Conservation (phyloP, 2,888 invertebrate species). For the Spodoptera picta region DNA sequence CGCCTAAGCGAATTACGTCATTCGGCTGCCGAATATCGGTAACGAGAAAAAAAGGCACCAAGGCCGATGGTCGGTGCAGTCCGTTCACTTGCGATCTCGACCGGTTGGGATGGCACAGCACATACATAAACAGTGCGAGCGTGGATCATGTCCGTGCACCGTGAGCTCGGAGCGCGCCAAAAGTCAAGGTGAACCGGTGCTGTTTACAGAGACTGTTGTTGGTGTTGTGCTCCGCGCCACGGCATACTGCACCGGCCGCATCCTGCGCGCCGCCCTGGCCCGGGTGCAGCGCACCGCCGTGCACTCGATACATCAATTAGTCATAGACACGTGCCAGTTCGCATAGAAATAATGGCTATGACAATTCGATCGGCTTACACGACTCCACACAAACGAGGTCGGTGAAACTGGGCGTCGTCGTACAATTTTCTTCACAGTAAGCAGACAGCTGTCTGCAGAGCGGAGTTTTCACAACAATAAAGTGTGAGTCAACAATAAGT, state of each 20-base stretch:
- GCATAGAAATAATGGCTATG: conserved; percentile 68
- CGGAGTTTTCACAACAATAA: conserved; percentile 68
- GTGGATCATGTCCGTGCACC: conserved; percentile 43
- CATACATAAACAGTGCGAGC: conserved; percentile 65
- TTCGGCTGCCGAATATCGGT: conserved; percentile 76
- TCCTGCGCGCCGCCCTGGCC: conserved; percentile 29
- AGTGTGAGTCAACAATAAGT: conserved; percentile 65
- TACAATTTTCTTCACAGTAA: conserved; percentile 64
- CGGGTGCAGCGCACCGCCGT: conserved; percentile 31
- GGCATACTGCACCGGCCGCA: conserved; percentile 18
- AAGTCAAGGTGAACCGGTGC: conserved; percentile 83
- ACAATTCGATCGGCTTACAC: conserved; percentile 63
- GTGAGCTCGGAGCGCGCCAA: conserved; percentile 67
- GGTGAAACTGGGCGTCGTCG: conserved; percentile 64
- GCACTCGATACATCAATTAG: conserved; percentile 70
- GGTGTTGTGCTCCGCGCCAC: conserved; percentile 9
- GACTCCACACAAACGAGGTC: conserved; percentile 61
- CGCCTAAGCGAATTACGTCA: conserved; percentile 79
- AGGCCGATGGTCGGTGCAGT: conserved; percentile 77
- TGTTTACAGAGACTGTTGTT: conserved; percentile 52
- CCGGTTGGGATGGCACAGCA: conserved; percentile 66
- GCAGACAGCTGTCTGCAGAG: conserved; percentile 61
- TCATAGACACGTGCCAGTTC: conserved; percentile 74
- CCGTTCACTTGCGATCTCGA: conserved; percentile 86
- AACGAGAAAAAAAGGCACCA: conserved; percentile 76